These are phyloP conservation scores for Apeira syringaria DNA, from an alignment of 2,888 invertebrate genomes.

Conservation along the genomic window DNA sequence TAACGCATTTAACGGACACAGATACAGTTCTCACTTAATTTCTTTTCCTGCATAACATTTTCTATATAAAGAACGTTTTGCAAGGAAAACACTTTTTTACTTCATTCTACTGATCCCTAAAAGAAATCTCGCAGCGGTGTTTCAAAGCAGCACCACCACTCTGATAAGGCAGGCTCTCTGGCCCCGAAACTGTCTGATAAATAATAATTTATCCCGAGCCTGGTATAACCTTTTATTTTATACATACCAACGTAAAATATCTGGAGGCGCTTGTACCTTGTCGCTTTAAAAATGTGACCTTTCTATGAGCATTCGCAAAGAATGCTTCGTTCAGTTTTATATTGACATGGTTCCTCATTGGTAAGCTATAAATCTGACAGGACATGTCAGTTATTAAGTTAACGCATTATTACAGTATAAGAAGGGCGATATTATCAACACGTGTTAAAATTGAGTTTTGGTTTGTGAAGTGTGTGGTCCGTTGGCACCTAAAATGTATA, in stretches of 20 bases:
- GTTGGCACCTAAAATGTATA: not conserved
- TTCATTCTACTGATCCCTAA: conserved; percentile 40
- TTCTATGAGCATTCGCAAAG: not conserved
- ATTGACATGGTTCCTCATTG: not conserved
- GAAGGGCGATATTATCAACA: conserved; percentile 19
- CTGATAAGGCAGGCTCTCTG: conserved; percentile 49
- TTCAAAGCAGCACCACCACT: conserved; percentile 40
- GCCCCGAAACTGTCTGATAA: conserved; percentile 49
- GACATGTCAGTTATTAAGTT: conserved; percentile 35
- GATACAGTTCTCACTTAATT: too few species aligned
- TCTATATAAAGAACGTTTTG: too few species aligned
- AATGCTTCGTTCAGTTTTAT: not conserved
- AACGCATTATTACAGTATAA: conserved; percentile 28
- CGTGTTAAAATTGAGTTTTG: conserved; percentile 15
- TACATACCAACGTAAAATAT: conserved; percentile 18
- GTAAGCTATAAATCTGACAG: conserved; percentile 1
- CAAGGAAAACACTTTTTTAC: too few species aligned
- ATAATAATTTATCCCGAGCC: conserved; percentile 51
- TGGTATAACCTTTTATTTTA: conserved; percentile 29
- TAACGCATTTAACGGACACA: too few species aligned
- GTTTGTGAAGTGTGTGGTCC: conserved; percentile 9
- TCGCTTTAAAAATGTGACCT: conserved; percentile 1
- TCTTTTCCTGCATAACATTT: too few species aligned
- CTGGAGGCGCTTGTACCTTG: conserved; percentile 13
- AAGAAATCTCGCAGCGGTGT: conserved; percentile 28